Evolutionary conservation across 2,888 invertebrate species (phyloP).

Genomic region (Chorisops tibialis): DNA sequence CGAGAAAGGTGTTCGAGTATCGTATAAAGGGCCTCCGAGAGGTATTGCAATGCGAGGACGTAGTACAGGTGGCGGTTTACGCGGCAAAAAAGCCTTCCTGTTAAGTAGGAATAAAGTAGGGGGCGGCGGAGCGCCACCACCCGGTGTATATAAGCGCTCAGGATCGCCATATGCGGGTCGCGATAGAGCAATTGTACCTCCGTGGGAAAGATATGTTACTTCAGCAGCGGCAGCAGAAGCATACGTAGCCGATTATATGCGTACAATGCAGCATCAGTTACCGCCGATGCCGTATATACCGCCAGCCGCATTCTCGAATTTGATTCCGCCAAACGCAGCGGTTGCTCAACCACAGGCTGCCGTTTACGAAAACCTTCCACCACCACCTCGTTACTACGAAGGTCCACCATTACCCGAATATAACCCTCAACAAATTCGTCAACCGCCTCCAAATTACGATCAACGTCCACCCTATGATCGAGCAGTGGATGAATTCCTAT

Average conservation of each 20-base stretch:
- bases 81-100: slow-evolving; percentile 62
- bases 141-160: slow-evolving; percentile 52
- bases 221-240: slow-evolving; percentile 76
- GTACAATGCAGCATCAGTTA: slow-evolving; percentile 80
- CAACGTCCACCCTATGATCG: slow-evolving; percentile 68
- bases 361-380: slow-evolving; percentile 62
- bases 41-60: slow-evolving; percentile 49
- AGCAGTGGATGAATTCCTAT: slow-evolving; percentile 82
- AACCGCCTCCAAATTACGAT: slow-evolving; percentile 45
- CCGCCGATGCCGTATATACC: slow-evolving; percentile 83
- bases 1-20: slow-evolving; percentile 50
- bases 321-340: slow-evolving; percentile 58
- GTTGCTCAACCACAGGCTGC: slow-evolving; percentile 47
- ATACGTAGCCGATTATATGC: slow-evolving; percentile 85
- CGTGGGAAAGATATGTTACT: slow-evolving; percentile 61
- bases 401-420: slow-evolving; percentile 75
- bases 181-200: slow-evolving; percentile 58
- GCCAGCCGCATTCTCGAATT: slow-evolving; percentile 59
- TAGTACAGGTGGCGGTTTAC: slow-evolving; percentile 53
- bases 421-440: slow-evolving; percentile 53
- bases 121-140: slow-evolving; percentile 33
- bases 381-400: slow-evolving; percentile 81
- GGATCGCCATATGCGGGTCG: slow-evolving; percentile 57
- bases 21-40: slow-evolving; percentile 55
- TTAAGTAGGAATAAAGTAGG: slow-evolving; percentile 63